A percentile compares a stretch with the other conserved stretches of the same genome.
Conservation (phyloP, 2,797 vertebrate species). For the Ctenosaura bakeri region DNA sequence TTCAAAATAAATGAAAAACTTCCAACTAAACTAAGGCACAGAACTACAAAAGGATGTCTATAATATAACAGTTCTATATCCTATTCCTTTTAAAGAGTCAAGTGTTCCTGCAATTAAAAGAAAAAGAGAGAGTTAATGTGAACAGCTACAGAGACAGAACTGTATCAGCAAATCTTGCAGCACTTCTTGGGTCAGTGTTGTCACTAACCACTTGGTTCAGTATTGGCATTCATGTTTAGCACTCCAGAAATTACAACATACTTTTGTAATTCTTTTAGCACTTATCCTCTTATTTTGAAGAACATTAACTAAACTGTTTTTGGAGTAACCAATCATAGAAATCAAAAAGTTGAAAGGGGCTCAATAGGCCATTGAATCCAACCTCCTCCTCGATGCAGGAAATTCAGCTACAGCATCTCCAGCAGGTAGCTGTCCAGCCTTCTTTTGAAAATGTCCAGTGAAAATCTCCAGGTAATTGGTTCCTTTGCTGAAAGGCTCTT, state of each 20-base stretch:
- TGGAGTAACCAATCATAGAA: too few species aligned
- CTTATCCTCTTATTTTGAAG: neutral
- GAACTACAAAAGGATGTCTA: neutral
- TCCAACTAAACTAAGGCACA: neutral
- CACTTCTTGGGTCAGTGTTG: conserved; percentile 3
- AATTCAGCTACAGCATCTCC: too few species aligned
- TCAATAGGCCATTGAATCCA: too few species aligned
- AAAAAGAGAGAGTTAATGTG: neutral
- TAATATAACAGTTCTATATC: neutral
- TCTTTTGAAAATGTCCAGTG: too few species aligned
- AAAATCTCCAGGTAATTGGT: too few species aligned
- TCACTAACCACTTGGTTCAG: conserved; percentile 10
- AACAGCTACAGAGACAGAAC: conserved; percentile 1
- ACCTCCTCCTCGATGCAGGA: too few species aligned
- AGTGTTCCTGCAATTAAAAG: neutral
- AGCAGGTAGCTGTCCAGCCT: too few species aligned
- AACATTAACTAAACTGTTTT: neutral
- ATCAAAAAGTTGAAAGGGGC: too few species aligned
- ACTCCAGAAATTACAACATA: neutral
- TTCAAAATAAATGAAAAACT: neutral
- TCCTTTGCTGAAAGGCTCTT: too few species aligned
- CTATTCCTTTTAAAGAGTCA: neutral
- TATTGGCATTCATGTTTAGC: neutral
- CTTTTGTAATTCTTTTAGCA: neutral
- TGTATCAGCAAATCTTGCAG: neutral